Conservation (phyloP, 2,888 invertebrate species). For the Sisyra terminalis region DNA sequence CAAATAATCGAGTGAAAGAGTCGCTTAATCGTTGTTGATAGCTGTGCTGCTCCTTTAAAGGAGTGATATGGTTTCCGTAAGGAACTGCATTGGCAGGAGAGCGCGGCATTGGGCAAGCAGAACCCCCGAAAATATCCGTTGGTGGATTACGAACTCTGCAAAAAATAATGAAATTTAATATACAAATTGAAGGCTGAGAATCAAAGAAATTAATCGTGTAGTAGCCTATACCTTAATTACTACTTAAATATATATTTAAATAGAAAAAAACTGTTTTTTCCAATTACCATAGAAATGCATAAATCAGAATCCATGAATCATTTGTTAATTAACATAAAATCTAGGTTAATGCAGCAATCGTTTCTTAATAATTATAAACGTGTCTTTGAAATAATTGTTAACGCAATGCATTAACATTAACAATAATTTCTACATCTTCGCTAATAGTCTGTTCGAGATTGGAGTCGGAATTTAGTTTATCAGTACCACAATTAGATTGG, state of each 20-base stretch:
- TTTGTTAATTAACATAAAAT: too few relatives aligned
- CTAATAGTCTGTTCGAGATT: not conserved
- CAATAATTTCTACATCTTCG: constrained; percentile 4
- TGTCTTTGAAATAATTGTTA: too few relatives aligned
- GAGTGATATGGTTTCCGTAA: constrained; percentile 9
- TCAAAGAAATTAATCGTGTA: too few relatives aligned
- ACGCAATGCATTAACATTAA: not conserved
- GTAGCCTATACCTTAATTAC: too few relatives aligned
- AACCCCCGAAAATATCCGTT: constrained; percentile 25
- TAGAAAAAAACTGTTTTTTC: too few relatives aligned
- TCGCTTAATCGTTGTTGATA: constrained; percentile 17
- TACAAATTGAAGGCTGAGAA: too few relatives aligned
- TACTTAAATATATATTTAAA: too few relatives aligned
- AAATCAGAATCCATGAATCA: too few relatives aligned
- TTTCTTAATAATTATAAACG: too few relatives aligned
- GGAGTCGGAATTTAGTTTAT: not conserved
- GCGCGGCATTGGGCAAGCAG: constrained; percentile 17
- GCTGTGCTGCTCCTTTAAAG: constrained; percentile 3
- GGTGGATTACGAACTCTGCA: constrained; percentile 26
- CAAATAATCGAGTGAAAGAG: constrained; percentile 25
- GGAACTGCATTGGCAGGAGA: constrained; percentile 9
- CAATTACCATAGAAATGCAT: too few relatives aligned
- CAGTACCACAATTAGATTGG: not conserved
- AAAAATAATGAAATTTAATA: constrained; percentile 11
- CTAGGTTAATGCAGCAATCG: too few relatives aligned